Evolutionary conservation across 2,113 vertebrate species (phyloP).

Genomic region (Craseonycteris thonglongyai): DNA sequence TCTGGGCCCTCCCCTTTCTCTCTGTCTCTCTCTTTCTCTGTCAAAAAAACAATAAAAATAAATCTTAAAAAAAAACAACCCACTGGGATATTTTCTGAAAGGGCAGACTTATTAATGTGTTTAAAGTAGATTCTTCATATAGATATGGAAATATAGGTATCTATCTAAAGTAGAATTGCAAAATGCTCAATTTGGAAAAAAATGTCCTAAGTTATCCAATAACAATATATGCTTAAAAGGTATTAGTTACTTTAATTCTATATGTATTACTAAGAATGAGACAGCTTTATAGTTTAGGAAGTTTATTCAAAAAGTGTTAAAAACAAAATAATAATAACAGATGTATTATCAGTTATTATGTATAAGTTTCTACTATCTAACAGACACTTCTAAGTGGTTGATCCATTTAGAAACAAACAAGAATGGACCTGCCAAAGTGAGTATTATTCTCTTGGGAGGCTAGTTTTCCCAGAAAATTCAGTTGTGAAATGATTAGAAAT

Average conservation of each 20-base stretch:
- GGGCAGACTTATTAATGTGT: neutral
- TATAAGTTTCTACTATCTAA: neutral
- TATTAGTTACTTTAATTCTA: neutral
- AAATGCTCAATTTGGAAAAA: neutral
- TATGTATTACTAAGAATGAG: neutral
- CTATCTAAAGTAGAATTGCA: neutral
- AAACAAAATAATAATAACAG: neutral
- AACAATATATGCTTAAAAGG: neutral
- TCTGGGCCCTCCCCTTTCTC: too few relatives aligned
- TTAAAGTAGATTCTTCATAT: slow-evolving; percentile 14
- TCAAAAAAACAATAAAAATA: too few relatives aligned
- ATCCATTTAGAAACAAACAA: neutral
- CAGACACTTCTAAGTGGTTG: neutral
- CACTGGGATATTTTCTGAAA: neutral
- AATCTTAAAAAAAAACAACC: neutral
- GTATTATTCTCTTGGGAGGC: neutral
- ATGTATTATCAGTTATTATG: neutral
- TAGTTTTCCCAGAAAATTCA: neutral
- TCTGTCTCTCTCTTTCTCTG: too few relatives aligned
- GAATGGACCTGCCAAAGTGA: neutral
- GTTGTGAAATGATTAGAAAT: neutral
- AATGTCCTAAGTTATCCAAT: neutral
- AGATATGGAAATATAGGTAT: too few relatives aligned
- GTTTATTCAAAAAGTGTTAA: neutral
- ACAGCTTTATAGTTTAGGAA: neutral